Evolutionary conservation across 2,113 vertebrate species (phyloP).

Genomic region (Anser brachyrhynchus): DNA sequence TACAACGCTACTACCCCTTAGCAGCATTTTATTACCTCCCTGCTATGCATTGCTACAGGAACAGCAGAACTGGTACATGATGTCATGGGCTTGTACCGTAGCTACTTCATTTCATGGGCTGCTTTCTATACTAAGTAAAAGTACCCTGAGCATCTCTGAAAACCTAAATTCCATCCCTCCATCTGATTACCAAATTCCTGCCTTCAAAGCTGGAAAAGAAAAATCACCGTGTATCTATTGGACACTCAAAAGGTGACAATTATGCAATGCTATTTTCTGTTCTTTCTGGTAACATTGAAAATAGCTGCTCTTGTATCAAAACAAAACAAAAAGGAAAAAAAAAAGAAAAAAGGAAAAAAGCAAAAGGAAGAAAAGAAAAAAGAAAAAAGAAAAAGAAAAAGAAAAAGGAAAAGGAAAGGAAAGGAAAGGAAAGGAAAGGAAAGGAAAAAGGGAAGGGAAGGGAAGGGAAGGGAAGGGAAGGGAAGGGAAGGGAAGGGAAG

Average conservation of each 20-base stretch:
- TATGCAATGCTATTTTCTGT: neutral
- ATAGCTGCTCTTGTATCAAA: neutral
- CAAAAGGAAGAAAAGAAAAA: too few species aligned
- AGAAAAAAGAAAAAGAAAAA: accelerated
- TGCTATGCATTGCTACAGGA: neutral
- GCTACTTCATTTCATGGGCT: neutral
- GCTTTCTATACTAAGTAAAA: neutral
- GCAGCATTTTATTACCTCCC: neutral
- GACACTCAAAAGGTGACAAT: neutral
- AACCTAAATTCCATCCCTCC: neutral
- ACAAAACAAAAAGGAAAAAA: neutral
- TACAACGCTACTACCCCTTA: neutral
- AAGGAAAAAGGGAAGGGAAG: too few species aligned
- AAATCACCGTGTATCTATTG: neutral
- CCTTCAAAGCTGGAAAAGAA: neutral
- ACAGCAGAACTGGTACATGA: neutral
- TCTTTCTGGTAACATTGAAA: neutral
- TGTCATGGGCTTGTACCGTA: neutral
- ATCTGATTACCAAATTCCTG: neutral
- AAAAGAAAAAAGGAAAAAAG: too few species aligned
- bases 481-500: too few species aligned
- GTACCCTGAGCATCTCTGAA: neutral
- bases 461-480: too few species aligned
- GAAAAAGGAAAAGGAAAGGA: accelerated
- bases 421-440: accelerated